phyloP scores from a whole-genome alignment of 2,888 invertebrate species.

The Idaea biselata region DNA sequence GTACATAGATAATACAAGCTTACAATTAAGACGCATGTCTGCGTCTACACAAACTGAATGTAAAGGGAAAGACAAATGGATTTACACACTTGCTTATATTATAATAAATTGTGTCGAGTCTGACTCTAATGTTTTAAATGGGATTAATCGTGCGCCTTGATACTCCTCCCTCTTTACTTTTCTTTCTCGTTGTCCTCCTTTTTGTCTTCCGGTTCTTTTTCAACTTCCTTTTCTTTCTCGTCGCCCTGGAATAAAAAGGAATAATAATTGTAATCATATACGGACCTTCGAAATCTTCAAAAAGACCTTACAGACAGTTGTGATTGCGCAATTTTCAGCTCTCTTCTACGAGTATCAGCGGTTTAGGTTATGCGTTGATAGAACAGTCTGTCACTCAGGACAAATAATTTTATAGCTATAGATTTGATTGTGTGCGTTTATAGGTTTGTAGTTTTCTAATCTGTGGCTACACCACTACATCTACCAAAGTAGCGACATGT shows the following conservation, averaged over 20 bases:
- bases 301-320: too few species aligned
- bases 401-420: too few species aligned
- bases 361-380: too few species aligned
- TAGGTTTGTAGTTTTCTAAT: too few species aligned
- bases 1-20: slow-evolving; percentile 38
- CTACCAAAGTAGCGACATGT: too few species aligned
- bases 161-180: slow-evolving; percentile 41
- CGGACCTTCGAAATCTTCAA: too few species aligned
- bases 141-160: slow-evolving; percentile 31
- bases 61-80: slow-evolving; percentile 78
- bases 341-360: too few species aligned
- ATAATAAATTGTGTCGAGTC: slow-evolving; percentile 66
- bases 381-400: too few species aligned
- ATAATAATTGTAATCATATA: too few species aligned
- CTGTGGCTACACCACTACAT: too few species aligned
- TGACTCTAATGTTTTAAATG: slow-evolving; percentile 53
- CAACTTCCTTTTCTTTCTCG: slow-evolving; percentile 84
- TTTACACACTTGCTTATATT: slow-evolving; percentile 71
- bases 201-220: slow-evolving; percentile 85
- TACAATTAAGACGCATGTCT: slow-evolving; percentile 38
- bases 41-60: slow-evolving; percentile 51
- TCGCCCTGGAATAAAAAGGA: slow-evolving; percentile 82
- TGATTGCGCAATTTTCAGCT: too few species aligned
- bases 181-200: slow-evolving; percentile 75
- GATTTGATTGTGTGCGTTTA: too few species aligned